These are phyloP conservation scores for Condylura cristata DNA, from an alignment of 2,113 vertebrate species.

Conservation along the genomic window DNA sequence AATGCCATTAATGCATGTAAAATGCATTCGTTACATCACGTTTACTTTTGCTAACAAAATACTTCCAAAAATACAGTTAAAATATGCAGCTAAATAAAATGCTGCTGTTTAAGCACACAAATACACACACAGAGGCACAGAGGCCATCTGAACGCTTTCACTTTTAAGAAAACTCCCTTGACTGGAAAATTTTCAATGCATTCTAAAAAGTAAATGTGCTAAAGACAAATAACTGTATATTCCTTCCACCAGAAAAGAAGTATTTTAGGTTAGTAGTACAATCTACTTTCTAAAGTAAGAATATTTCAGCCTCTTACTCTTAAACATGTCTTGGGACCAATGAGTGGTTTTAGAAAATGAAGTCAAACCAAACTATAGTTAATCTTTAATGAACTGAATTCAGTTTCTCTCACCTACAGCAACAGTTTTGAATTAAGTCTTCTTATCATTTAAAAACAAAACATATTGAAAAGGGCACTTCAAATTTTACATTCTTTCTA, in stretches of 20 bases:
- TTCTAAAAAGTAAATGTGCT: not conserved
- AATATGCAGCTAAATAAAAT: not conserved
- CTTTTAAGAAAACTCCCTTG: not conserved
- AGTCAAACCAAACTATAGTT: not conserved
- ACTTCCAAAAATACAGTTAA: conserved; percentile 33
- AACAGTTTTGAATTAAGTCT: no score
- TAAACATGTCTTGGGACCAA: not conserved
- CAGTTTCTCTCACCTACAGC: no score
- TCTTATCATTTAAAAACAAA: not conserved
- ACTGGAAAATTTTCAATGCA: not conserved
- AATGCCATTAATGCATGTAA: conserved; percentile 19
- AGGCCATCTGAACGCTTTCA: not conserved
- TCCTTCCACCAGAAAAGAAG: not conserved
- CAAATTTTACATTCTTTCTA: not conserved
- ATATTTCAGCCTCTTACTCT: not conserved
- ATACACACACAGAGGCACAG: not conserved
- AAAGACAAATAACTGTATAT: not conserved
- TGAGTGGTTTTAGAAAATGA: not conserved
- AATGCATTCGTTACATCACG: conserved; percentile 1
- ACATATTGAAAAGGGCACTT: not conserved
- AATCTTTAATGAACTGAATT: not conserved
- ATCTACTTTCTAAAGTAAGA: not conserved
- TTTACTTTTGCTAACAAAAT: conserved; percentile 3
- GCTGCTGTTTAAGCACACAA: not conserved
- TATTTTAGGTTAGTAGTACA: not conserved